These are phyloP conservation scores for Frankliniella fusca DNA, from an alignment of 2,888 invertebrate genomes.

Conservation along the genomic window DNA sequence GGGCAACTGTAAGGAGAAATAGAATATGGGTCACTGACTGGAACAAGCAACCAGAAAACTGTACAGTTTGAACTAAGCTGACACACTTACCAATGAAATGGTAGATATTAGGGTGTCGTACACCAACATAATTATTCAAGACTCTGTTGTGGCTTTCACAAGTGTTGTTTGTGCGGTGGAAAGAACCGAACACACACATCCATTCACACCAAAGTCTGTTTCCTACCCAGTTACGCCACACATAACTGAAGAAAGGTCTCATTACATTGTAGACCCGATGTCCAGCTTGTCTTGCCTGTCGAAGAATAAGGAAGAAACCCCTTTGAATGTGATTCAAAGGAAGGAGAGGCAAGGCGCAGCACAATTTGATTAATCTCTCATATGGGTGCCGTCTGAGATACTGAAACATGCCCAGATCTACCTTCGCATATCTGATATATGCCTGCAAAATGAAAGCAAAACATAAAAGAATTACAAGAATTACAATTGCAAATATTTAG, in stretches of 20 bases:
- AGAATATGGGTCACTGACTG: not conserved
- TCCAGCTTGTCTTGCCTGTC: not conserved
- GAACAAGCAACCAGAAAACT: not conserved
- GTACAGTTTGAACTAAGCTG: too few relatives aligned
- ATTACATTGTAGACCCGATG: not conserved
- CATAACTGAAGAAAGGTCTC: not conserved
- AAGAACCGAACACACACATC: not conserved
- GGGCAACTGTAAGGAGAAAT: not conserved
- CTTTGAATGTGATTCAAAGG: not conserved
- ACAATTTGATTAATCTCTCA: not conserved
- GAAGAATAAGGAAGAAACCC: not conserved
- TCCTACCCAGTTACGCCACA: not conserved
- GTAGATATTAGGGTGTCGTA: too few relatives aligned
- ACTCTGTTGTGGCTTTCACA: not conserved
- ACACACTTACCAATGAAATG: not conserved
- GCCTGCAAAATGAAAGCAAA: not conserved
- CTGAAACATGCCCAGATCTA: not conserved
- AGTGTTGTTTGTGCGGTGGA: too few relatives aligned
- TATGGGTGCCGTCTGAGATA: not conserved
- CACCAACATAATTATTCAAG: too few relatives aligned
- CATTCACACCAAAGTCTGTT: not conserved
- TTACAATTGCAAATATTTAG: not conserved
- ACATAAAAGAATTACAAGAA: not conserved
- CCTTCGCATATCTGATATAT: not conserved
- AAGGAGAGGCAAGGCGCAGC: not conserved